Base-by-base conservation (phyloP, 2,888 invertebrate genomes). In the Drosophila leonis region DNA sequence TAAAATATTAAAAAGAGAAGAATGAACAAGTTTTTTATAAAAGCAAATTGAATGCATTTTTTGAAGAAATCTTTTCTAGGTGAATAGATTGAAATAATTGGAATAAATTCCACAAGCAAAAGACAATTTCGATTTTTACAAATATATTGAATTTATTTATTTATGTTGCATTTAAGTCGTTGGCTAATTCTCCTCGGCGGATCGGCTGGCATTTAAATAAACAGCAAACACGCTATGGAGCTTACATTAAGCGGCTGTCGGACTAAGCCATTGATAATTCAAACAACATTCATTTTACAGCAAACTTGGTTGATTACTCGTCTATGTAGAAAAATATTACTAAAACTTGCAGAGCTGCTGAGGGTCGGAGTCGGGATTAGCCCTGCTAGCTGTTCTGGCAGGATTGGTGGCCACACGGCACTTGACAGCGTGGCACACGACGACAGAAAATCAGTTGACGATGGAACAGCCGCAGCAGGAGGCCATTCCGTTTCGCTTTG, bases 291-390 rank as follows among this genome's bases (percentile, higher is more conserved):
- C 67, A 48, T 66, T 52, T 69, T 65, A 81, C 68, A 73, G 60
- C 65, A 72, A 72, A 63, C 65, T 46, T 55, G 1, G 12, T 39
- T 39, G 37, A 69, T 77, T 70, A 83, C 64, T 73, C 70, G 71
- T 65, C 87, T 83, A 81, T 54, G 83, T 88, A 84, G 69, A 84
- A 88, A 87, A 89, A 85, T 89, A 89, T 85, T 75, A 66, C 83
- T 88, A 83, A 85, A 75, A 68, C 63, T 67, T 55, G 57, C 57
- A 75, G 64, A 70, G 56, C 51, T 64, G 24, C 65, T 65, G 52
- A 39, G 65, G 31, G 37, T 48, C 0, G 18, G 15, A 9, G 33
- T 33, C 7, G 61, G 51, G 63, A 66, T 63, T 39, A 46, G 18
- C 62, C 51, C 54, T 82, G 79, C 70, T 83, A 80, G 77, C 80